A percentile compares a stretch with the other conserved stretches of the same genome.
phyloP scores from a whole-genome alignment of 2,797 vertebrate genomes.

The Yasuhikotakia modesta region DNA sequence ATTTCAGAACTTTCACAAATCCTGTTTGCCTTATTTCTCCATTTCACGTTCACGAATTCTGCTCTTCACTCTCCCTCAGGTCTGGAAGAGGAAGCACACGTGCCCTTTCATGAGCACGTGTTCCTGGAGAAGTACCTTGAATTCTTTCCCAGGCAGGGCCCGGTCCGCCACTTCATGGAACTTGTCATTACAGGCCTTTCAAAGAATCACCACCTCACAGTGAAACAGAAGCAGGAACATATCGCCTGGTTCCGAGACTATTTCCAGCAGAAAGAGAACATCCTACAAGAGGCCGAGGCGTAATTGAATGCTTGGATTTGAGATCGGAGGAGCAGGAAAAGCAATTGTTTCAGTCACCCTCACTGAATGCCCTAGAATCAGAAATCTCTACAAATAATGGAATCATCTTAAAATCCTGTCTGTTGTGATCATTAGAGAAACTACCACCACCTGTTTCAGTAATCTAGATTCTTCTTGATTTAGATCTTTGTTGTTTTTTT shows the following conservation, averaged over 20 bases:
- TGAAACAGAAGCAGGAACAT: conserved; percentile 89
- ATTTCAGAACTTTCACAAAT: no score
- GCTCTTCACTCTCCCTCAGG: conserved; percentile 70
- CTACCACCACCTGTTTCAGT: background rate
- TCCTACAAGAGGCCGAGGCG: conserved; percentile 80
- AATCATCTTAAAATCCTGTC: background rate
- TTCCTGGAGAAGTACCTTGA: conserved; percentile 89
- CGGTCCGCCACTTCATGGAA: conserved; percentile 95
- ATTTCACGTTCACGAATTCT: background rate
- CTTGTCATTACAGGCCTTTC: conserved; percentile 89
- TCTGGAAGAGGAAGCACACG: conserved; percentile 83
- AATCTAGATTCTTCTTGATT: no score
- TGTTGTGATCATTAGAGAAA: background rate
- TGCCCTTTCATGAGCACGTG: conserved; percentile 92
- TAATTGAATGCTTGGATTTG: conserved; percentile 64
- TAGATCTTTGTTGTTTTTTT: background rate
- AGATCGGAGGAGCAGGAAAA: conserved; percentile 44
- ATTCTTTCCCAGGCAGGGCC: conserved; percentile 86
- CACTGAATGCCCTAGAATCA: background rate
- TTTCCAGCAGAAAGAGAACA: conserved; percentile 85
- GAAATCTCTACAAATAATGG: no score
- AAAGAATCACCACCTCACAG: conserved; percentile 86
- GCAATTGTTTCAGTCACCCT: background rate
- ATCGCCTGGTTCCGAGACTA: conserved; percentile 94
- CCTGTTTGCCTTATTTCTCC: background rate